A percentile compares a stretch with the other conserved stretches of the same genome.
Conservation (phyloP, 2,797 vertebrate species). For the Sebastes diaconus region DNA sequence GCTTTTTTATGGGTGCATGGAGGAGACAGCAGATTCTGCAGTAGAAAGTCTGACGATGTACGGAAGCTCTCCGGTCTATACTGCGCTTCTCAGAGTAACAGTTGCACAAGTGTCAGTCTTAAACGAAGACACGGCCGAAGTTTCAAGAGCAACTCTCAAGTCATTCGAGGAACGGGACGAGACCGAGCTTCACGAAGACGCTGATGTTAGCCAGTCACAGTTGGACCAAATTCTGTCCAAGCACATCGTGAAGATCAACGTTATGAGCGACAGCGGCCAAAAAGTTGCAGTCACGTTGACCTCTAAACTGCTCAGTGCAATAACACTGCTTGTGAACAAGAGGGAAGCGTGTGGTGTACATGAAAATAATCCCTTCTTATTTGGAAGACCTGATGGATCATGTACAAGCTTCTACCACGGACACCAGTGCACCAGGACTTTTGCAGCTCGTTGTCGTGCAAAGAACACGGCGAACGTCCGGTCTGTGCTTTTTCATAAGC, state of each 20-base stretch:
- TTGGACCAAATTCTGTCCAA: conserved; percentile 45
- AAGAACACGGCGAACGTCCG: conserved; percentile 1
- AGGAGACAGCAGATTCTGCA: background rate
- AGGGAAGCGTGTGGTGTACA: conserved; percentile 35
- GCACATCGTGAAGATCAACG: conserved; percentile 10
- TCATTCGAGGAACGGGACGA: conserved; percentile 48
- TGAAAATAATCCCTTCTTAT: conserved; percentile 50
- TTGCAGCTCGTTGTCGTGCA: conserved; percentile 1
- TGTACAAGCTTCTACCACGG: background rate
- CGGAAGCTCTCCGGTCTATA: conserved; percentile 32
- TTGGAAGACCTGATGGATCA: conserved; percentile 13
- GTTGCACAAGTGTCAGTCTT: conserved; percentile 36
- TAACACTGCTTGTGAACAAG: conserved; percentile 40
- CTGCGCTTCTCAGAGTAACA: conserved; percentile 33
- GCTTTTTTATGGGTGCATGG: conserved; percentile 28
- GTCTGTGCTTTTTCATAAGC: conserved; percentile 25
- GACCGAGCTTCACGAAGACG: background rate
- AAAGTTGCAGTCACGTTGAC: conserved; percentile 26
- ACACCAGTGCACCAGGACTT: background rate
- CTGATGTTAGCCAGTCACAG: background rate
- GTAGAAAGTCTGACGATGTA: conserved; percentile 27
- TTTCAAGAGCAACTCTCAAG: conserved; percentile 36
- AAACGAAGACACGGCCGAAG: conserved; percentile 13
- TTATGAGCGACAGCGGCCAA: background rate
- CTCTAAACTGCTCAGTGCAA: conserved; percentile 32